Evolutionary conservation across 2,888 invertebrate species (phyloP), one percentile per base, ranked within the genome.

Genomic region (Neocrepidodera transversa): DNA sequence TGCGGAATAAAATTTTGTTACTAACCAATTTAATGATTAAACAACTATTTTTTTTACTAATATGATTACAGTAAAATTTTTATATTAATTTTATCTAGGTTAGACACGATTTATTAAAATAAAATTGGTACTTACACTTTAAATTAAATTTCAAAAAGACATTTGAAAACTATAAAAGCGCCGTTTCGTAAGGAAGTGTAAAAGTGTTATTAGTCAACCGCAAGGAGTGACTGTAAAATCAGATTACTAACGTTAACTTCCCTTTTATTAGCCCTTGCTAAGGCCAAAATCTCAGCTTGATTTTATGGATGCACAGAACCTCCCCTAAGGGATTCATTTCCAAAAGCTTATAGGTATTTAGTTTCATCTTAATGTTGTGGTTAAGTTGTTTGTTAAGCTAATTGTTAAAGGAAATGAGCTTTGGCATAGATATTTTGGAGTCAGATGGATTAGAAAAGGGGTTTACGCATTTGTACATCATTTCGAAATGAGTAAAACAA

Each of bases 311-410:
- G 32, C 32, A 2, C 8, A 32, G 13, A 32, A n/a, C 2, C 32
- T 32, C 20, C 16, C 7, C 45, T 20, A 7, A 11, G 45, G 14
- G 13, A 45, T 14, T 16, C 45, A 13, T 45, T 45, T 28, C 6
- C 28, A 14, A 45, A 28, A 45, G 23, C 26, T 45, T 26, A 45
- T 26, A 45, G 45, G 16, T 45, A 45, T 28, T 45, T 45, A 45
- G 14, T 26, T 26, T 10, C 14, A 45, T 45, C 45, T 45, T 16
- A 45, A 45, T 28, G 45, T 14, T 7, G 45, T 26, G 23, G 45
- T 45, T 13, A 45, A 45, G 26, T n/a, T 45, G 14, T 14, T 23
- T 20, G 23, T 43, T 13, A 23, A 11, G 23, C 23, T 43, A 43
- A 43, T 43, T 43, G 43, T 43, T 23, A 20, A 26, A 32, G 32